Percentiles rank a stretch among this genome's conserved stretches.
Evolutionary conservation across 2,113 vertebrate species (phyloP).

Genomic region (Callipepla californica): DNA sequence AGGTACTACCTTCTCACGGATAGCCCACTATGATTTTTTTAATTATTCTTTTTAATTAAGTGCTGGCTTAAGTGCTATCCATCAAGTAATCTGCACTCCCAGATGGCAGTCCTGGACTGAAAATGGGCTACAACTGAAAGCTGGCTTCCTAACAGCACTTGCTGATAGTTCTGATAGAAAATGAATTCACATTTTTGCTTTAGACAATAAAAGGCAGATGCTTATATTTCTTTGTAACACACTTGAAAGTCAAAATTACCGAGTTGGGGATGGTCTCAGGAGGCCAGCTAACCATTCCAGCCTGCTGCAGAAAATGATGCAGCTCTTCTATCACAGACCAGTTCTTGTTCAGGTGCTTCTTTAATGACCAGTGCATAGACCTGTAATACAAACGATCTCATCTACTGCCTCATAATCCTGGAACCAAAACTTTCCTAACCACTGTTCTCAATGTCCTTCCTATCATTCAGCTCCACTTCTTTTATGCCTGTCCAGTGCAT

Average conservation of each 20-base stretch:
- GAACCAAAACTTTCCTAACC: not conserved
- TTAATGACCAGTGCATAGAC: not conserved
- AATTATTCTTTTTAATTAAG: conserved; percentile 29
- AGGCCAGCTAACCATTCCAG: not conserved
- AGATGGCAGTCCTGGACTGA: not conserved
- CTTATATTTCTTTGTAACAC: not conserved
- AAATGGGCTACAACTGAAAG: not conserved
- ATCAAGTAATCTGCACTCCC: not conserved
- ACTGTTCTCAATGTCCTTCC: not conserved
- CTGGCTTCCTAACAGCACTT: not conserved
- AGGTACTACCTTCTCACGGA: not conserved
- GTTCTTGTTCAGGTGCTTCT: not conserved
- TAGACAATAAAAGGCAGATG: not conserved
- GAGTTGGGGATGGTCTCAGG: not conserved
- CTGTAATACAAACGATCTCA: not conserved
- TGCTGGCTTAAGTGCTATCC: not conserved
- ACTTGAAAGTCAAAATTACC: not conserved
- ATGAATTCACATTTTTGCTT: not conserved
- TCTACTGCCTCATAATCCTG: not conserved
- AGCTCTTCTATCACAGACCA: not conserved
- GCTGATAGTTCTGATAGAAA: not conserved
- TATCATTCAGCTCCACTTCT: not conserved
- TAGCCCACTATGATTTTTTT: not conserved
- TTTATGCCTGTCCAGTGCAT: not conserved
- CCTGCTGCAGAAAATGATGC: not conserved